These are phyloP conservation scores for Sphaeridia pumilis DNA, from an alignment of 2,888 invertebrate genomes.

Conservation along the genomic window DNA sequence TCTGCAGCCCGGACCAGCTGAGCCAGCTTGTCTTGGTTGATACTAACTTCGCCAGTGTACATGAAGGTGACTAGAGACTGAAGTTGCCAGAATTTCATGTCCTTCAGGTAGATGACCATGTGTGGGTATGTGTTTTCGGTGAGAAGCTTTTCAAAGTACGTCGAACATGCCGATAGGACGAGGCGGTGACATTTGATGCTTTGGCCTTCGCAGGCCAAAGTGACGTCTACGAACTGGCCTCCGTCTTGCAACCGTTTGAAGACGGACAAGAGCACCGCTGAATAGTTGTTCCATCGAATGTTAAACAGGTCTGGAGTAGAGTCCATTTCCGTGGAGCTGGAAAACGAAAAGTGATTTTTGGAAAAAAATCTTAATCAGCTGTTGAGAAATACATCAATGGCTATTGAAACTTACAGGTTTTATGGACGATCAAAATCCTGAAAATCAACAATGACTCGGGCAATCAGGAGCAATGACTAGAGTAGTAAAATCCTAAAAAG, in stretches of 20 bases:
- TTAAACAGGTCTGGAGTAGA: slow-evolving; percentile 28
- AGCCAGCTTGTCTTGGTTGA: slow-evolving; percentile 69
- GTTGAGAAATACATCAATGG: no score
- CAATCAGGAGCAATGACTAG: no score
- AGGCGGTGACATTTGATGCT: slow-evolving; percentile 64
- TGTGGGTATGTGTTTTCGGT: slow-evolving; percentile 61
- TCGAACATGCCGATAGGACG: slow-evolving; percentile 71
- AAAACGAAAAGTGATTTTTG: no score
- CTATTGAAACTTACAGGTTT: no score
- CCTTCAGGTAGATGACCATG: slow-evolving; percentile 70
- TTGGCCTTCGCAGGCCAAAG: slow-evolving; percentile 73
- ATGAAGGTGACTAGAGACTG: slow-evolving; percentile 78
- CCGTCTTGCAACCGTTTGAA: slow-evolving; percentile 61
- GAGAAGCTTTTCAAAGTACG: slow-evolving; percentile 66
- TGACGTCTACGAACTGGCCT: slow-evolving; percentile 80
- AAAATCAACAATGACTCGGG: no score
- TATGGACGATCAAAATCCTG: no score
- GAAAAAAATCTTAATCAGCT: no score
- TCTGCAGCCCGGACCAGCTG: slow-evolving; percentile 72
- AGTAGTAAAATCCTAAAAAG: no score
- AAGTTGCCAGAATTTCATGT: slow-evolving; percentile 70
- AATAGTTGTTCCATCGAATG: slow-evolving; percentile 71
- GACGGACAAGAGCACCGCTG: slow-evolving; percentile 63
- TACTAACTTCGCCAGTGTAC: slow-evolving; percentile 82
- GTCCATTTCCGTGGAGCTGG: slow-evolving; percentile 7